These are phyloP conservation scores for Tipula vernalis DNA, from an alignment of 2,888 invertebrate genomes.

Conservation along the genomic window DNA sequence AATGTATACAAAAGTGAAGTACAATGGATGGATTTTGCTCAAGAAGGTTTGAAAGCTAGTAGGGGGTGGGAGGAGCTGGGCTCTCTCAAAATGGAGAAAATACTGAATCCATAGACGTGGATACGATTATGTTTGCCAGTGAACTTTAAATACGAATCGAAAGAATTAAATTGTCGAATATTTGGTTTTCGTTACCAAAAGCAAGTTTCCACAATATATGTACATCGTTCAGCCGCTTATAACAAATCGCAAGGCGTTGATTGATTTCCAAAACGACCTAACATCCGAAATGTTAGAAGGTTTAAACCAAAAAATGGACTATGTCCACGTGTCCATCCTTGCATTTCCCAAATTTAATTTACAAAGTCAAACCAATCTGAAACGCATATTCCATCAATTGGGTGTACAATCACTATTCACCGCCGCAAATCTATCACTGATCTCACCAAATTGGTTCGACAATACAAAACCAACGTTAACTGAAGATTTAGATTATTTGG, in stretches of 20 bases:
- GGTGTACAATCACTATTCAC: conserved; percentile 54
- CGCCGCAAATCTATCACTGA: conserved; percentile 44
- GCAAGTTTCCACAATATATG: conserved; percentile 45
- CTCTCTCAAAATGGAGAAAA: not conserved
- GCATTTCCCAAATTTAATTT: conserved; percentile 59
- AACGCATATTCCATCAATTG: conserved; percentile 40
- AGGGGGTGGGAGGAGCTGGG: conserved; percentile 47
- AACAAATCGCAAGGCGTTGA: not conserved
- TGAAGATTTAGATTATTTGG: not conserved
- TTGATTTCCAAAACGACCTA: conserved; percentile 29
- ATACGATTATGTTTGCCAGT: not conserved
- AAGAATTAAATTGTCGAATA: conserved; percentile 38
- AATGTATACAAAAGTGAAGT: conserved; percentile 42
- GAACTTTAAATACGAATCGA: not conserved
- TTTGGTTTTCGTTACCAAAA: conserved; percentile 55
- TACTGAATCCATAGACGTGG: not conserved
- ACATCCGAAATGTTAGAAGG: conserved; percentile 34
- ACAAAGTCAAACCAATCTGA: conserved; percentile 43
- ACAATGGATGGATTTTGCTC: conserved; percentile 39
- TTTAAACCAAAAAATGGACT: conserved; percentile 31
- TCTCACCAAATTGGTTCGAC: conserved; percentile 37
- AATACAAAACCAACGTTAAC: not conserved
- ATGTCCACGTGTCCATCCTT: conserved; percentile 37
- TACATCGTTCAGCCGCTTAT: conserved; percentile 21
- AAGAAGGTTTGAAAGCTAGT: conserved; percentile 20